Percentiles rank a stretch among this genome's conserved stretches.
Conservation (phyloP, 1,140 invertebrate species). For the Wasmannia auropunctata region DNA sequence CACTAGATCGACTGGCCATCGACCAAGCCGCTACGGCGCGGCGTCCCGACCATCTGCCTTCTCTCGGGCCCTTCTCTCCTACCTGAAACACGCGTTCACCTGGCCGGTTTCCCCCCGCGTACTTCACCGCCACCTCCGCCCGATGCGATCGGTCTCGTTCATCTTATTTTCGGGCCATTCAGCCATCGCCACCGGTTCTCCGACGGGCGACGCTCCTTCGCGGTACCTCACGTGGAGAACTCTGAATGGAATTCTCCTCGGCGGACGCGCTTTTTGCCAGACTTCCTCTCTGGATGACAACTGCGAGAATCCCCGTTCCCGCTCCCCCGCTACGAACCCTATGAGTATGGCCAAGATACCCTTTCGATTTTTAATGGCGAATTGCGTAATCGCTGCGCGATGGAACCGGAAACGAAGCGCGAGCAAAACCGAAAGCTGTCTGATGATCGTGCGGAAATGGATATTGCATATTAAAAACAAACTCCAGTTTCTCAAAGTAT, state of each 20-base stretch:
- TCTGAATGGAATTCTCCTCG: conserved; percentile 69
- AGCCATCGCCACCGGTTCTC: conserved; percentile 70
- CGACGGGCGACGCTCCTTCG: conserved; percentile 38
- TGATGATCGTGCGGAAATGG: conserved; percentile 31
- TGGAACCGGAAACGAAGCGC: not conserved
- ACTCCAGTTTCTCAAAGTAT: not conserved
- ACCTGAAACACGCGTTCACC: conserved; percentile 72
- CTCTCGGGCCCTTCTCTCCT: conserved; percentile 58
- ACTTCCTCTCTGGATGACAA: conserved; percentile 4
- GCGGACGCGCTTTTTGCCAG: conserved; percentile 55
- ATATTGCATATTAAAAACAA: not conserved
- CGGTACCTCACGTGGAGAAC: conserved; percentile 27
- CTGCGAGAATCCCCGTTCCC: too few relatives aligned
- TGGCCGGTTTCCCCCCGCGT: conserved; percentile 38
- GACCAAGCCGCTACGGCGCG: conserved; percentile 12
- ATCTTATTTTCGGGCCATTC: conserved; percentile 77
- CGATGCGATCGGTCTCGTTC: conserved; percentile 69
- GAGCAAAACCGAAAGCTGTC: not conserved
- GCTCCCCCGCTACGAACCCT: not conserved
- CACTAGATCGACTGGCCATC: conserved; percentile 32
- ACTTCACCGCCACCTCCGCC: conserved; percentile 6
- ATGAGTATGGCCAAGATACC: not conserved
- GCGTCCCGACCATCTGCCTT: conserved; percentile 69
- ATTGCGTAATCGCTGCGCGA: conserved; percentile 43
- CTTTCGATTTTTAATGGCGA: conserved; percentile 23